Conservation (phyloP, 2,113 vertebrate genomes). For the Petaurus breviceps region DNA sequence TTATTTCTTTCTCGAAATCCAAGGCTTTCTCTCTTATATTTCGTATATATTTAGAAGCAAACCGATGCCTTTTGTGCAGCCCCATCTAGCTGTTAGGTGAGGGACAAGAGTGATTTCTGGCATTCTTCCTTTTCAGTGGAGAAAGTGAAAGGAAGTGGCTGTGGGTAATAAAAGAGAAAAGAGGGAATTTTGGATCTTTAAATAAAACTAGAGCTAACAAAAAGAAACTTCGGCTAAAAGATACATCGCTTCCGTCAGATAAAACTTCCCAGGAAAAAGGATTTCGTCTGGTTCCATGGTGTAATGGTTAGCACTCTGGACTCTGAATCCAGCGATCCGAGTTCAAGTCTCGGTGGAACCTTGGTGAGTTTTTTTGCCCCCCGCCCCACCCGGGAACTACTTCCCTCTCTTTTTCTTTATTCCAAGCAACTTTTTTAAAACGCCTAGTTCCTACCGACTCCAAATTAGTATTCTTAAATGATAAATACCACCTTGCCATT, state of each 20-base stretch:
- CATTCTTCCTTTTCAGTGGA: not conserved
- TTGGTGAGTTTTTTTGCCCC: rapidly evolving
- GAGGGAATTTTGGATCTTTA: not conserved
- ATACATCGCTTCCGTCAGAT: not conserved
- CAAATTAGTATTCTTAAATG: not conserved
- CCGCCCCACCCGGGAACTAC: not conserved
- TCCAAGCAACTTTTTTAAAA: not conserved
- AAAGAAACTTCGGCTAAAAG: not conserved
- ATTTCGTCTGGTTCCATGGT: not conserved
- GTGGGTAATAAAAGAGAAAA: not conserved
- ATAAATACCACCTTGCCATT: not conserved
- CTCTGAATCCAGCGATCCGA: not conserved
- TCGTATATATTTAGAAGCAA: not conserved
- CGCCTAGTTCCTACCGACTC: not conserved
- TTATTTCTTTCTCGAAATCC: not conserved
- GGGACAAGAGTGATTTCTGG: not conserved
- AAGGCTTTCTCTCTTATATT: not conserved
- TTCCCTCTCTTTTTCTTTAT: not conserved
- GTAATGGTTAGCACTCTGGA: not conserved
- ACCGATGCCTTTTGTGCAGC: not conserved
- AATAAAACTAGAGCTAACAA: not conserved
- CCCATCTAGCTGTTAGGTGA: not conserved
- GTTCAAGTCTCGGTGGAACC: not conserved
- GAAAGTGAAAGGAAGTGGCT: not conserved
- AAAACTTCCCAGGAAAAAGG: rapidly evolving